These are phyloP conservation scores for Leptinotarsa rubiginosa DNA, from an alignment of 2,888 invertebrate species.

Conservation along the genomic window DNA sequence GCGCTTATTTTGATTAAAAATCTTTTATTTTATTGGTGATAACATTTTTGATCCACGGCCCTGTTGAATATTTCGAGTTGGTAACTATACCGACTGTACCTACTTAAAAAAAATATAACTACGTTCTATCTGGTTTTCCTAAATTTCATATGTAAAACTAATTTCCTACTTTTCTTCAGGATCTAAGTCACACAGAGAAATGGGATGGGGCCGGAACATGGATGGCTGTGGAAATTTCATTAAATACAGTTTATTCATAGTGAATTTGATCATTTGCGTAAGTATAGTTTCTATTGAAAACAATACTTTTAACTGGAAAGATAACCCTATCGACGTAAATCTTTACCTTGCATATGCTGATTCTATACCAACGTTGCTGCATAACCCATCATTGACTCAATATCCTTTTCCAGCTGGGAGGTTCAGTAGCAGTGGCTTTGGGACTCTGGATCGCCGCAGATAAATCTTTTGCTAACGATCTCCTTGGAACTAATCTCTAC, in stretches of 20 bases:
- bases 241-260: constrained; percentile 86
- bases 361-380: too few relatives aligned
- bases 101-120: too few relatives aligned
- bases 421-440: constrained; percentile 79
- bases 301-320: too few relatives aligned
- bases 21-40: too few relatives aligned
- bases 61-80: too few relatives aligned
- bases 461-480: constrained; percentile 84
- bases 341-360: too few relatives aligned
- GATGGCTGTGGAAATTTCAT: constrained; percentile 90
- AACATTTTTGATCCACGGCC: too few relatives aligned
- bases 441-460: constrained; percentile 89
- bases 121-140: too few relatives aligned
- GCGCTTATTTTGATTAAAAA: too few relatives aligned
- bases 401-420: constrained; percentile 75
- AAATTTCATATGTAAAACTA: background rate
- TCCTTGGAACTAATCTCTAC: constrained; percentile 89
- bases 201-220: constrained; percentile 81
- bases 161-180: constrained; percentile 22
- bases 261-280: constrained; percentile 89
- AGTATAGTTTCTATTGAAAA: constrained; percentile 66
- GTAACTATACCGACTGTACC: too few relatives aligned
- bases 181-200: constrained; percentile 55
- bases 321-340: too few relatives aligned
- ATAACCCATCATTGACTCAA: too few relatives aligned